These are phyloP conservation scores for Esox lucius DNA, from an alignment of 2,797 vertebrate genomes.

Conservation along the genomic window DNA sequence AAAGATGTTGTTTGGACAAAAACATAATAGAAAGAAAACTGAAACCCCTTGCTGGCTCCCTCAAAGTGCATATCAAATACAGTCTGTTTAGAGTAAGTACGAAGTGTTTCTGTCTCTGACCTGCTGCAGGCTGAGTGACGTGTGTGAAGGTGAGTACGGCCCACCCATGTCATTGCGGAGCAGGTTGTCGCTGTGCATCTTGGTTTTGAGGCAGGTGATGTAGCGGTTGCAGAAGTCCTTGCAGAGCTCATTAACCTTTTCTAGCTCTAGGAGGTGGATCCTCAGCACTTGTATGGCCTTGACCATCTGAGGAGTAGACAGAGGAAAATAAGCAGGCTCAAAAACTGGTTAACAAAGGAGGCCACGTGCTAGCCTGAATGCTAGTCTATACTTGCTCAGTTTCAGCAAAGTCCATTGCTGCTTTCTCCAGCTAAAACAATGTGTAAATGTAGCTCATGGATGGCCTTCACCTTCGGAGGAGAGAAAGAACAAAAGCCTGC, in stretches of 20 bases:
- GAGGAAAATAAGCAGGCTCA: not conserved
- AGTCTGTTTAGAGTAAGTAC: not conserved
- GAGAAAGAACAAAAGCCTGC: not conserved
- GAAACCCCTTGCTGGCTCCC: not conserved
- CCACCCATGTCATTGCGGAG: constrained; percentile 95
- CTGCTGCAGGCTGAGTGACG: constrained; percentile 94
- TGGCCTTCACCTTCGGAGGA: not conserved
- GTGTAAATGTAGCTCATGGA: not conserved
- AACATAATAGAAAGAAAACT: not conserved
- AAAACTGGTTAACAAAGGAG: not conserved
- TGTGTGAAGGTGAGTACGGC: constrained; percentile 93
- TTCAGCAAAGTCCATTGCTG: not conserved
- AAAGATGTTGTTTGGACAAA: not conserved
- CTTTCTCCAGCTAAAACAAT: not conserved
- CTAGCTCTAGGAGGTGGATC: constrained; percentile 95
- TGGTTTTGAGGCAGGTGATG: constrained; percentile 99
- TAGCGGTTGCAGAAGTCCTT: constrained; percentile 99
- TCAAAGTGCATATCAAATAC: not conserved
- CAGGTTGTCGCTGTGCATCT: constrained; percentile 99
- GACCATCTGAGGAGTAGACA: constrained; percentile 83
- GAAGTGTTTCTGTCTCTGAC: constrained; percentile 65
- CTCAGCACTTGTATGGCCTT: constrained; percentile 98
- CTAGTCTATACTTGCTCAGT: not conserved
- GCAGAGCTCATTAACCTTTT: constrained; percentile 99
- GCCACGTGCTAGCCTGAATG: not conserved